Percentiles rank a stretch among this genome's conserved stretches.
Conservation (phyloP, 2,797 vertebrate genomes). For the Tolypeutes matacus region DNA sequence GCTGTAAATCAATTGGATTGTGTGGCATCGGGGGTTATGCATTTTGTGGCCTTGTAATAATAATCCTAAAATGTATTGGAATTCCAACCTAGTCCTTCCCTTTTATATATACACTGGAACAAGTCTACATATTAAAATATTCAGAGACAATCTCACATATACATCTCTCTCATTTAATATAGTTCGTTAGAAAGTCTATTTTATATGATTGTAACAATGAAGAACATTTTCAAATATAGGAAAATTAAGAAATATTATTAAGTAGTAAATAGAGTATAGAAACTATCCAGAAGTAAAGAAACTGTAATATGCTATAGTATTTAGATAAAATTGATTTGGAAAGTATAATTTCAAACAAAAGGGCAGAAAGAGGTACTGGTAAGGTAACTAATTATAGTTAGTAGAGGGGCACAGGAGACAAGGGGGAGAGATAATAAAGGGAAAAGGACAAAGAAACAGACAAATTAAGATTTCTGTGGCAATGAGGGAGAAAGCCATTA, state of each 20-base stretch:
- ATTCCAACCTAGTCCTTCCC: not conserved
- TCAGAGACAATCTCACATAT: not conserved
- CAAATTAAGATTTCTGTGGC: not conserved
- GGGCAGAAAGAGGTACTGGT: not conserved
- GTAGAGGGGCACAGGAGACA: not conserved
- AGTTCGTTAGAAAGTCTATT: not conserved
- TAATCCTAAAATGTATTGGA: conserved; percentile 33
- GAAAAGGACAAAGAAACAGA: not conserved
- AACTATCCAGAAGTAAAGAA: not conserved
- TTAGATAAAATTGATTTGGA: not conserved
- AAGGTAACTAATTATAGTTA: not conserved
- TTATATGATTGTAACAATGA: not conserved
- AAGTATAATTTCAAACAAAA: not conserved
- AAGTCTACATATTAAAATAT: conserved; percentile 35
- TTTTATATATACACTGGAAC: not conserved
- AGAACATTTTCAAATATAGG: not conserved
- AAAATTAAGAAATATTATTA: not conserved
- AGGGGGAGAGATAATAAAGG: not conserved
- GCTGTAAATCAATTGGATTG: conserved; percentile 29
- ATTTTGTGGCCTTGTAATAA: conserved; percentile 31
- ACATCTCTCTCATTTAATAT: not conserved
- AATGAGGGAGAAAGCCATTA: not conserved
- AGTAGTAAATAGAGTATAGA: not conserved
- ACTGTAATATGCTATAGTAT: not conserved
- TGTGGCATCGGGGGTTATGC: not conserved